phyloP scores from a whole-genome alignment of 2,888 invertebrate genomes.

The Drosophila emarginata region DNA sequence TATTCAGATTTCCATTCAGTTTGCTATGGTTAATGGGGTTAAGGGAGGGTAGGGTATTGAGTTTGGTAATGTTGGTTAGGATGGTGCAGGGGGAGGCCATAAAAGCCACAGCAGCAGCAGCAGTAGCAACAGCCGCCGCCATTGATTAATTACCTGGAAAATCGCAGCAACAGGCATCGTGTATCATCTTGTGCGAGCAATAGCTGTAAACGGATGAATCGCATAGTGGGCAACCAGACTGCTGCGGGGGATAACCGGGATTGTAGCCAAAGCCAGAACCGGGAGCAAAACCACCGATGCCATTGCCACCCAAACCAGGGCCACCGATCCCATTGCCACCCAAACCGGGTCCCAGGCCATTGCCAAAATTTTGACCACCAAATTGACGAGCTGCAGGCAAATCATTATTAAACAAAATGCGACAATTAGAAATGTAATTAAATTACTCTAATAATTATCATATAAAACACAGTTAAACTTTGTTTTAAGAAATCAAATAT shows the following conservation, averaged over 20 bases:
- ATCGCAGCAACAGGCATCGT: conserved; percentile 90
- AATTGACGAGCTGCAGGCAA: conserved; percentile 45
- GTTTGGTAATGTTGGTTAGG: not conserved
- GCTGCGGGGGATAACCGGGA: conserved; percentile 10
- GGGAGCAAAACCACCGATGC: conserved; percentile 4
- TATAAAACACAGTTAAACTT: no score
- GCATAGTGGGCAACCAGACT: conserved; percentile 86
- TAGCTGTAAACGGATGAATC: conserved; percentile 91
- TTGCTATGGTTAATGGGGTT: not conserved
- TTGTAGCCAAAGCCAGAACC: conserved; percentile 18
- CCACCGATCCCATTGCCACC: conserved; percentile 21
- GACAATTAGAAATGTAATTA: no score
- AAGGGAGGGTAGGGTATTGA: not conserved
- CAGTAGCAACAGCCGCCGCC: no score
- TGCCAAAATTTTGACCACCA: conserved; percentile 49
- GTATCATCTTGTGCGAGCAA: conserved; percentile 88
- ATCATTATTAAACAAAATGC: no score
- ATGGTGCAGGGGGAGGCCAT: not conserved
- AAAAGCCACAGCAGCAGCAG: conserved; percentile 1
- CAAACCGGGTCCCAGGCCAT: conserved; percentile 35
- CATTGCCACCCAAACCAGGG: conserved; percentile 19
- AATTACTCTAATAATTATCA: no score
- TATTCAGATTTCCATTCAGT: not conserved
- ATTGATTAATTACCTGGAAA: conserved; percentile 68
- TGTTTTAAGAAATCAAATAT: no score